Percentiles rank a stretch among this genome's conserved stretches.
These are phyloP conservation scores for Limnephilus marmoratus DNA, from an alignment of 2,888 invertebrate genomes.

Conservation along the genomic window DNA sequence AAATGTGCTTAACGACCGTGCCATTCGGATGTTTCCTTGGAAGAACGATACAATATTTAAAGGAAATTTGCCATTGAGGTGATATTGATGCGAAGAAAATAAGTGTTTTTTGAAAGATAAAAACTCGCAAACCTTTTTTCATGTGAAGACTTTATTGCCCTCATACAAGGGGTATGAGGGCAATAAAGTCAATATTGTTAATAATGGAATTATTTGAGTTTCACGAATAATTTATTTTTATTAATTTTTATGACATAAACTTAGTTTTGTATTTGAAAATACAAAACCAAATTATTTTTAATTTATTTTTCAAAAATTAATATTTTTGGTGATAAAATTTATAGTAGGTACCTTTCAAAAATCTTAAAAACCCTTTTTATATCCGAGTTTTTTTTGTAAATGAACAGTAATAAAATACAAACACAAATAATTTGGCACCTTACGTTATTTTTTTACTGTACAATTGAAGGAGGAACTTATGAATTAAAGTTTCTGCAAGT, in stretches of 20 bases:
- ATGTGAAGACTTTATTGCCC: slow-evolving; percentile 24
- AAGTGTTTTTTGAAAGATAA: slow-evolving; percentile 34
- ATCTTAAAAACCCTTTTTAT: too few relatives aligned
- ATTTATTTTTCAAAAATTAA: background rate
- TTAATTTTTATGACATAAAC: background rate
- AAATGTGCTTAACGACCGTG: slow-evolving; percentile 60
- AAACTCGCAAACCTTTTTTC: slow-evolving; percentile 2
- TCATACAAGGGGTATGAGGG: too few relatives aligned
- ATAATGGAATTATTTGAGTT: background rate
- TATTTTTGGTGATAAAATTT: background rate
- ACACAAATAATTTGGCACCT: too few relatives aligned
- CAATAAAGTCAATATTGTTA: too few relatives aligned
- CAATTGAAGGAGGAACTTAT: too few relatives aligned
- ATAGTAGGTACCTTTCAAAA: too few relatives aligned
- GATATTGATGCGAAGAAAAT: slow-evolving; percentile 40
- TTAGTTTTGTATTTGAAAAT: background rate
- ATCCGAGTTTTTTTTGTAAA: too few relatives aligned
- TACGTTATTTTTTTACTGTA: too few relatives aligned
- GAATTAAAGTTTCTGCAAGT: too few relatives aligned
- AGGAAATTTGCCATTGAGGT: slow-evolving; percentile 31
- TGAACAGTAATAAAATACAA: too few relatives aligned
- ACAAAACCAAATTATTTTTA: too few relatives aligned
- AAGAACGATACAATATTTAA: slow-evolving; percentile 44
- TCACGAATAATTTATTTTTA: background rate
- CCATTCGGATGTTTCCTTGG: slow-evolving; percentile 47